Base-by-base conservation (phyloP, 2,113 vertebrate genomes). In the Donacobius atricapilla region DNA sequence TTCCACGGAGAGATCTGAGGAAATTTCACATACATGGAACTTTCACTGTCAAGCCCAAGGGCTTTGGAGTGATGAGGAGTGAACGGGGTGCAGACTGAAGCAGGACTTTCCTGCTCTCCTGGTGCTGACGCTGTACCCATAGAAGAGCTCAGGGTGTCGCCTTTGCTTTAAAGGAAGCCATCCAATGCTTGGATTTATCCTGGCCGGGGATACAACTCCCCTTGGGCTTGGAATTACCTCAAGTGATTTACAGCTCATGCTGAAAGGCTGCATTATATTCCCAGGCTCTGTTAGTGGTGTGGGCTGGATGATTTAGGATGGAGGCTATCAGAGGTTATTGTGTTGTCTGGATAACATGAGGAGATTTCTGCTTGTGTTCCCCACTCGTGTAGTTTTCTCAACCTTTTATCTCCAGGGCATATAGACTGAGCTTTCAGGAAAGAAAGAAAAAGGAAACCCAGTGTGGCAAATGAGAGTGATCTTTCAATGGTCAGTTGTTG, bases 191-290 rank as follows among this genome's bases (percentile, higher is more conserved):
- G 57, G 57, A 64, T 71, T 94, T 90, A 48, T 89, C 83, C 72
- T 39, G 44, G 44, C 33, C 60, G 54, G 60, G 89, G 48, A 83
- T 53, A 30, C 51, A 75, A 1, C n/a, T 91, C 45, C 81, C 53
- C 24, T 61, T 65, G 82, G 70, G 61, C 19, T 65, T 64, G 83
- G 91, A 95, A 87, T 95, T 85, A 94, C 51, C 77, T 84, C 78
- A 22, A 64, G 78, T 89, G 84, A 96, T 93, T 95, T 94, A 87
- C 78, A 83, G 68, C 68, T 85, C 4, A 0, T 8, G 47, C 48
- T 91, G 81, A 65, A 95, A 76, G 61, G 77, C 91, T 95, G 65
- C 63, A 35, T 95, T 94, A 24, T 80, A 54, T 69, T 94, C 78
- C 75, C n/a, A 72, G 84, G 87, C 87, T 91, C 85, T 91, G 28